Evolutionary conservation across 2,888 invertebrate species (phyloP), one percentile per base, ranked within the genome.

Genomic region (Magallana nippona): DNA sequence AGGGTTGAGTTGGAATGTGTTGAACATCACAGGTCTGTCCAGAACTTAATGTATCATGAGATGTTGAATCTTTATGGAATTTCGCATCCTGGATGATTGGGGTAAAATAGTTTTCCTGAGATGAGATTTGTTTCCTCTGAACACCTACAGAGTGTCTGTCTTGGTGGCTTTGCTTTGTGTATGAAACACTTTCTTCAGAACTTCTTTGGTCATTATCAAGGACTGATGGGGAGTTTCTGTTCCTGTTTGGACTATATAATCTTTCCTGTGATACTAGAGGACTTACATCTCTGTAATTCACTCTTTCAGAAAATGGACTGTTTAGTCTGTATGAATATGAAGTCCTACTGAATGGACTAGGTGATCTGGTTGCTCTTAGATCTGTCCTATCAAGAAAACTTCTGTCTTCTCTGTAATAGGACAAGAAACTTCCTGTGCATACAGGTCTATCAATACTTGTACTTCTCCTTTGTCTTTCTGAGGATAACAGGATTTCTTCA

Each of bases 1-100:
- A 17, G 27, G 71, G 71, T 71, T 71, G 71, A 27, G 71, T 22
- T 71, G 71, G 71, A 71, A 71, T 71, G 71, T 71, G 22, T 71
- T 22, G 22, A 27, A 11, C 32, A 27, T 71, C 32, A 71, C 22
- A 13, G 10, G 60, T 3, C 22, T 71, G 71, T 71, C 32, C 27
- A 71, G 71, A 5, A 27, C 5, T 15, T 71, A 27, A 71, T 11
- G 11, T 2, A 71, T 71, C 32, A 22, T 71, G 71, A 15, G 71
- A 22, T 10, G 27, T 13, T 3, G 2, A 15, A 22, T 27, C 63
- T 63, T 11, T 71, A 27, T 15, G 22, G 11, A 3, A 71, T 15
- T 71, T 71, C 32, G 13, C 27, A 22, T 71, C 27, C 32, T 71
- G 27, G 27, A 22, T 71, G 32, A 71, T 71, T 71, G 15, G 32